Base-by-base conservation (phyloP, 2,797 vertebrate genomes). In the Cyclura pinguis region DNA sequence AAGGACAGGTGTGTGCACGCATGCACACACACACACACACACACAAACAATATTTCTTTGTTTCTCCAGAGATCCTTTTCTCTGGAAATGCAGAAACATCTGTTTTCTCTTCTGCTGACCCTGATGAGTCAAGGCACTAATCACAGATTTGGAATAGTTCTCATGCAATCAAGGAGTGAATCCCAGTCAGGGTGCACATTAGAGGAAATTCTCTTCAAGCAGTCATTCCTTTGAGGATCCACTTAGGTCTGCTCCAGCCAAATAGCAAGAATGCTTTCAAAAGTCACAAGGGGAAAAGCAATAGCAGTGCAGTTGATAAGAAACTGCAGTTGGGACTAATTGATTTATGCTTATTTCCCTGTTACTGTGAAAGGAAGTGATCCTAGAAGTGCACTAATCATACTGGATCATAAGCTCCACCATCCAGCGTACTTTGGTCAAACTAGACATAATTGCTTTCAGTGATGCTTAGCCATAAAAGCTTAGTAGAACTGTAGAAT, bases 41-140 rank as follows among this genome's bases (percentile, higher is more conserved):
- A 47, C 42, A 47, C 42, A 47, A 0, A 47, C 2, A 47, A 47
- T 52, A 2, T 52, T 52, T 57, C 38, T 13, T 59, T 88, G 35
- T 74, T 88, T 74, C 52, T 82, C 69, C 57, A 7, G 5, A 32
- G 35, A 88, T 57, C 20, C 27, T 83, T 62, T 27, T 62, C 55
- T 77, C 2, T 77, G 27, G 35, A 87, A 42, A 59, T 64, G 10
- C 69, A 57, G 47, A 69, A 38, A 81, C 80, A 82, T 82, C 80
- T 32, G 27, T 64, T 57, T 32, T 73, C 50, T 73, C 80, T 42
- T 83, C 35, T 59, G 29, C 38, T 82, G 42, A 35, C 18, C 27
- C 52, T 82, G 87, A 52, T 59, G 18, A 83, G 52, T 22, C 87
- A 88, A 88, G 57, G 10, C 47, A 81, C 52, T 57, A 81, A 88